These are phyloP conservation scores for Himalopsyche japonica DNA, from an alignment of 2,888 invertebrate genomes.

Conservation along the genomic window DNA sequence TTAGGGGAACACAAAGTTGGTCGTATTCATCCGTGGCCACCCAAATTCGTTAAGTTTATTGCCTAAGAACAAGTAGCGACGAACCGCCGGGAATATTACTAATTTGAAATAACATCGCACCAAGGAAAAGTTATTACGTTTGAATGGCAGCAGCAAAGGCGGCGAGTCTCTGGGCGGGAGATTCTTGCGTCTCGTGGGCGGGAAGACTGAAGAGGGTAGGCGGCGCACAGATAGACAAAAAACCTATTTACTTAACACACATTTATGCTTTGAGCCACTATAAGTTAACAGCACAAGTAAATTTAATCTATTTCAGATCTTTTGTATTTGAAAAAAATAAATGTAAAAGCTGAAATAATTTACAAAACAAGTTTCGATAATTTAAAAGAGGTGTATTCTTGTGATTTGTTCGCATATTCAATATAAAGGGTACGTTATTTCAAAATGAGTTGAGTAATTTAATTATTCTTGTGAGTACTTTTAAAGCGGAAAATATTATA, in stretches of 20 bases:
- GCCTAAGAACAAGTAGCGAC: constrained; percentile 10
- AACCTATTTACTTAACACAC: not conserved
- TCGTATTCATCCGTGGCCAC: not conserved
- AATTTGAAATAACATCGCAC: constrained; percentile 36
- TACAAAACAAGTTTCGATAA: no score
- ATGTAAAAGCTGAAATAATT: no score
- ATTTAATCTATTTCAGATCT: no score
- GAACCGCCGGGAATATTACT: constrained; percentile 21
- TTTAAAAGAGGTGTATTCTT: no score
- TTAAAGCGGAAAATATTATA: no score
- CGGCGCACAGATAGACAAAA: not conserved
- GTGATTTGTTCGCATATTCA: no score
- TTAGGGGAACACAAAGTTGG: not conserved
- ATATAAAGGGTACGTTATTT: no score
- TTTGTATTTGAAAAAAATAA: no score
- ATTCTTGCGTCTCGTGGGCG: not conserved
- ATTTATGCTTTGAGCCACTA: no score
- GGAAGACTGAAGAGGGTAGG: not conserved
- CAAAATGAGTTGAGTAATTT: no score
- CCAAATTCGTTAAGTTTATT: constrained; percentile 28
- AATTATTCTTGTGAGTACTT: no score
- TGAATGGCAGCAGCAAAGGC: constrained; percentile 8
- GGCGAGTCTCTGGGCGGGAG: not conserved
- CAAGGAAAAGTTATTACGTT: constrained; percentile 31
- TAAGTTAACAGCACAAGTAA: no score